Evolutionary conservation across 2,888 invertebrate species (phyloP).

Genomic region (Euproctis similis): DNA sequence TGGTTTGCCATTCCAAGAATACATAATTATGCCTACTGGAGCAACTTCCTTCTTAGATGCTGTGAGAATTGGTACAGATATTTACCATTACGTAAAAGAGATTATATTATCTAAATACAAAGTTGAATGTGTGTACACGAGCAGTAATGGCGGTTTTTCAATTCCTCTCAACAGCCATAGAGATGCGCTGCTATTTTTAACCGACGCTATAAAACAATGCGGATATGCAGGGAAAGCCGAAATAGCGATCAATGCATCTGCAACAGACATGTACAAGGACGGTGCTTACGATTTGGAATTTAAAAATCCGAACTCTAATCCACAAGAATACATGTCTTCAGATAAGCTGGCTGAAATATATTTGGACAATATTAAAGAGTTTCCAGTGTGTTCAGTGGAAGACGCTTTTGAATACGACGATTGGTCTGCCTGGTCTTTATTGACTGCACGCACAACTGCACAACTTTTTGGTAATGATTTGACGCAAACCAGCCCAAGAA

Average conservation of each 20-base stretch:
- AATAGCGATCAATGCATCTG: conserved; percentile 98
- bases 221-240: conserved; percentile 93
- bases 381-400: conserved; percentile 94
- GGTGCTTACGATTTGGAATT: conserved; percentile 96
- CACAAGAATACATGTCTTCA: conserved; percentile 85
- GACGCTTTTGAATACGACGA: conserved; percentile 99
- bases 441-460: conserved; percentile 80
- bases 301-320: conserved; percentile 94
- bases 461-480: conserved; percentile 96
- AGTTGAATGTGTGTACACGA: conserved; percentile 93
- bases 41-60: conserved; percentile 94
- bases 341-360: conserved; percentile 91
- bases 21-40: conserved; percentile 94
- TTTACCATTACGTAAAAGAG: conserved; percentile 94
- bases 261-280: conserved; percentile 94
- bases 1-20: conserved; percentile 96
- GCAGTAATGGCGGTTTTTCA: conserved; percentile 98
- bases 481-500: conserved; percentile 92
- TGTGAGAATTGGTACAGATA: conserved; percentile 97
- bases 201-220: conserved; percentile 91
- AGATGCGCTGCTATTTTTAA: conserved; percentile 90
- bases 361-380: conserved; percentile 90
- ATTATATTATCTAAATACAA: conserved; percentile 93
- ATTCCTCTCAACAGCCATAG: conserved; percentile 96
- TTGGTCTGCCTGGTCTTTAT: conserved; percentile 95